Base-by-base conservation (phyloP, 2,888 invertebrate genomes). In the Lagria hirta region DNA sequence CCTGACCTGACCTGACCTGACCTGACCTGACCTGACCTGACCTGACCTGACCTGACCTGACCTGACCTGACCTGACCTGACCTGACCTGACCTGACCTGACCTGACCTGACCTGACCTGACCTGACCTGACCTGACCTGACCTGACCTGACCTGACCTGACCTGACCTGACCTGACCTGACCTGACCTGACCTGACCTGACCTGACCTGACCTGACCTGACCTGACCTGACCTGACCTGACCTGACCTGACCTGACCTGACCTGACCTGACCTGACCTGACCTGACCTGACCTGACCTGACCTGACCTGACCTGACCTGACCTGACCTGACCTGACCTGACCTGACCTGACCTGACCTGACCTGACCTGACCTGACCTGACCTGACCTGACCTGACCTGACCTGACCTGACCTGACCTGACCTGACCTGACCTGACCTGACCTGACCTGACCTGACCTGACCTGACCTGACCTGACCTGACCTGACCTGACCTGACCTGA, bases 401-500 rank as follows among this genome's bases (percentile, higher is more conserved):
- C 27, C 27, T 27, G 27, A 12, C 13, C 11, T 27, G 27, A 27
- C 27, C 27, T 27, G 27, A 27, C 27, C 27, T 27, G 13, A 27
- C 13, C 27, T 27, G 11, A 11, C 11, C 27, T 27, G 27, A 27
- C 27, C 27, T 27, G 27, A 12, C 7, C 27, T 12, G 27, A 27
- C 27, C 27, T 12, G 27, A 24, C 24, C 24, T 24, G 24, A 24
- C 24, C 24, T 24, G 27, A 27, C 7, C 27, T 29, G 38, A 29
- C 38, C 29, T 29, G 29, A 37, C 38, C 38, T 37, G 38, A 37
- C 38, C 32, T 37, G 38, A 29, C 38, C 38, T 38, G 38, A 38
- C 38, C 38, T 38, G 38, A 38, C 41, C 41, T 32, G 38, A 38
- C 38, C 38, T 38, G 38, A 38, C 38, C 38, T 38, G 38, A 38